These are phyloP conservation scores for Caenorhabditis drosophilae DNA, from an alignment of 2,888 invertebrate genomes.

Conservation along the genomic window DNA sequence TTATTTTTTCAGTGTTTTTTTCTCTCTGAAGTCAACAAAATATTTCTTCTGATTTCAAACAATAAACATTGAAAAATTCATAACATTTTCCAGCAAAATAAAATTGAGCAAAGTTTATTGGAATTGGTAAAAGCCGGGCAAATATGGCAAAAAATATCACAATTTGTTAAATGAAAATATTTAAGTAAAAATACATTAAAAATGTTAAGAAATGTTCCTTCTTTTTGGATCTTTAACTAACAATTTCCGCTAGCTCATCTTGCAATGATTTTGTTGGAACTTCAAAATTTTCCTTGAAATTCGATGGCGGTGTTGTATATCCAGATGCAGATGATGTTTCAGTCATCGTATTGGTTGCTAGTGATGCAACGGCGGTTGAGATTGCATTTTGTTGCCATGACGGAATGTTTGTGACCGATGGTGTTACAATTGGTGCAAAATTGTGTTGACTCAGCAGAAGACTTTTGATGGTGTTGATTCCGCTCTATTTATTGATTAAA, in stretches of 20 bases:
- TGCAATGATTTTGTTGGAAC: slow-evolving; percentile 7
- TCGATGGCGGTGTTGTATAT: slow-evolving; percentile 44
- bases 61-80: neutral
- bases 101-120: neutral
- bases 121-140: neutral
- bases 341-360: slow-evolving; percentile 13
- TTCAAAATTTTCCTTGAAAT: slow-evolving; percentile 12
- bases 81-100: too few species aligned
- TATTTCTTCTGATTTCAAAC: neutral
- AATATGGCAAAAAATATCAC: neutral
- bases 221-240: neutral
- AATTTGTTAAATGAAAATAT: neutral
- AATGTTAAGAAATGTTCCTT: too few species aligned
- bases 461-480: slow-evolving; percentile 48
- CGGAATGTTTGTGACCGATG: slow-evolving; percentile 40
- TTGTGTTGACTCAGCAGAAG: slow-evolving; percentile 61
- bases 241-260: slow-evolving; percentile 23
- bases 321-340: slow-evolving; percentile 22
- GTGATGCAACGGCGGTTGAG: neutral
- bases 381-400: slow-evolving; percentile 46
- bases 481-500: too few species aligned
- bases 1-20: slow-evolving; percentile 1
- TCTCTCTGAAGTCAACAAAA: neutral
- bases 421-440: slow-evolving; percentile 55
- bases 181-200: neutral